Evolutionary conservation across 2,113 vertebrate genomes (phyloP), one percentile per base, ranked within the genome.

Genomic region (Himantopus leucocephalus): DNA sequence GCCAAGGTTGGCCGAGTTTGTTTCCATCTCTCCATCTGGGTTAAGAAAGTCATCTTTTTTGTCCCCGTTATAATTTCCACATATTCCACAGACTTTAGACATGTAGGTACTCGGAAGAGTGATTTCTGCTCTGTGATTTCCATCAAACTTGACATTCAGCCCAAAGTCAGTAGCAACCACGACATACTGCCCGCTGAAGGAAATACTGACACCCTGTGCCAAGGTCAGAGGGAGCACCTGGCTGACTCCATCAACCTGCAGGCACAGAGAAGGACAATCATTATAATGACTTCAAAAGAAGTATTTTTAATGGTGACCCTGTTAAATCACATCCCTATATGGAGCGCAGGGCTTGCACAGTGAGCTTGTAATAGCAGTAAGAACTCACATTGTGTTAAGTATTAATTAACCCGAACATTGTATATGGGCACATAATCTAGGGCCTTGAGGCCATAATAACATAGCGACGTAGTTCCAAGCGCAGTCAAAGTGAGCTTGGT

Each of bases 1-100:
- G 53, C 98, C 98, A 73, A 98, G 82, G 73, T 92, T 97, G 53
- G 86, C 37, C 0, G 97, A 98, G 34, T 97, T 82, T 45, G 92
- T 20, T 83, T 98, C 98, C 90, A 94, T 93, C 47, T 83, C 74
- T 85, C 97, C 97, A 35, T 92, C 90, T 21, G 97, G 98, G 67
- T 98, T 98, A 62, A 97, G 91, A 73, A 98, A 98, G 50, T 98
- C 97, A 2, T 98, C 98, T 48, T 35, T 30, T 90, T 92, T 66
- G 32, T 79, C 20, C 10, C 95, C 97, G 0, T 97, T 96, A 62
- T 97, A 97, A 77, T 97, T 97, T 79, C 98, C 94, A 89, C 94
- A 96, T 27, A 97, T 96, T 66, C 95, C 97, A 14, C 97, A 98
- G 43, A 95, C 96, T 94, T 97, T 97, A 22, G 56, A 85, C 56